Base-by-base conservation (phyloP, 2,797 vertebrate species). In the Echeneis naucrates region DNA sequence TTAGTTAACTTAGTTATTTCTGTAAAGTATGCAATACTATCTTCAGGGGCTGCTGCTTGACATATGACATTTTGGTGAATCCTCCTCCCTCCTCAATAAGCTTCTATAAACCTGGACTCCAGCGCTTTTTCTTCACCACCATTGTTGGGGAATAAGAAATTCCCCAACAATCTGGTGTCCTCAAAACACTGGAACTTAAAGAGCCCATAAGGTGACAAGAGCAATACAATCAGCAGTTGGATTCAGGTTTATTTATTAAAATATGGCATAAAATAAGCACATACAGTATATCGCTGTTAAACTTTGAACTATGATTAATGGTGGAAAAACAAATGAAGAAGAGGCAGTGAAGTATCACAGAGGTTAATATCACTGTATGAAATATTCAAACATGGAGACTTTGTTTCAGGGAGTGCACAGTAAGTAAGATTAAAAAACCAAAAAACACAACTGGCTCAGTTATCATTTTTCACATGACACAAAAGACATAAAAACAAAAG, bases 191-290 rank as follows among this genome's bases (percentile, higher is more conserved):
- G n/a, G 14, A 13, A 65, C 51, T 6, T 33, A 27, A 42, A 66
- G 4, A 72, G 24, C 7, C 27, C 37, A 9, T 2, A 19, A 42
- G n/a, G 12, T 56, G 19, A 47, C 4, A 5, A 1, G 23, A 69
- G 19, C 0, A 21, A 17, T 65, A 48, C 26, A 57, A 24, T 30
- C n/a, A 10, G 8, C 59, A 11, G 4, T 26, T 47, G 0, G 4
- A 2, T 56, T 63, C 56, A 62, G 14, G n/a, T 65, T 76, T 72
- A 23, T 84, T 86, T 72, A 65, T 71, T 62, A 26, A 68, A 82
- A 75, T 57, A 61, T 56, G 21, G 72, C 13, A 77, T 51, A 70
- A 53, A 56, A 55, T 3, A 12, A 47, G 14, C 30, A 48, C 16
- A 55, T 30, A 38, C 6, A 38, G 8, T 23, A 26, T 58, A 23